Conservation (phyloP, 2,113 vertebrate species). For the Pygoscelis antarcticus region DNA sequence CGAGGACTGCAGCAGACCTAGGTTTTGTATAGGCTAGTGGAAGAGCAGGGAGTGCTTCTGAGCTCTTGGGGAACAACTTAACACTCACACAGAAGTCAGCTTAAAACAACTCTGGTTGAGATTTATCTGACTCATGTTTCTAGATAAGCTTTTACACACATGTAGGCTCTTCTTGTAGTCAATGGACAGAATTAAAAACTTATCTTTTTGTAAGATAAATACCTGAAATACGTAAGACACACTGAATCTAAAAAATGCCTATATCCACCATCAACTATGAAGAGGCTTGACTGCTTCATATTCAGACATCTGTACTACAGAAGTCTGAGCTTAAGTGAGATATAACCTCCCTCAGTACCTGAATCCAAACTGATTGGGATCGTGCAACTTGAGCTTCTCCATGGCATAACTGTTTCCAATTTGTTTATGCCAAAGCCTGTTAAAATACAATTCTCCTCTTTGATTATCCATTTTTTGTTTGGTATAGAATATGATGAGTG, state of each 20-base stretch:
- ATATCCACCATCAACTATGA: background rate
- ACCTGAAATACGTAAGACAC: fast-evolving
- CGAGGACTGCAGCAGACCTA: background rate
- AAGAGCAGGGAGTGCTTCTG: background rate
- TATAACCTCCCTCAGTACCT: background rate
- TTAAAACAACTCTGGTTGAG: background rate
- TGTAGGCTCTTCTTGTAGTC: background rate
- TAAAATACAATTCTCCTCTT: background rate
- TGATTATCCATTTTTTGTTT: background rate
- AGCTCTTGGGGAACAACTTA: background rate
- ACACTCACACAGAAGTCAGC: background rate
- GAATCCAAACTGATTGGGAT: background rate
- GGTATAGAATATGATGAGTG: background rate
- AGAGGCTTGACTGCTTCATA: background rate
- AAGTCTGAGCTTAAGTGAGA: background rate
- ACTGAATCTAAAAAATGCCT: background rate
- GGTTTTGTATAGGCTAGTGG: background rate
- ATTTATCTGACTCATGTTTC: background rate
- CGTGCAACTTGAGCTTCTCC: background rate
- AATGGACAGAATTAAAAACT: background rate
- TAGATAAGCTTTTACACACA: background rate
- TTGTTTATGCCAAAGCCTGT: background rate
- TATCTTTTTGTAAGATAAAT: background rate
- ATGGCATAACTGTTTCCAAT: background rate
- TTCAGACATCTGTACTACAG: background rate